phyloP scores from a whole-genome alignment of 2,113 vertebrate genomes.

The Fulica atra region DNA sequence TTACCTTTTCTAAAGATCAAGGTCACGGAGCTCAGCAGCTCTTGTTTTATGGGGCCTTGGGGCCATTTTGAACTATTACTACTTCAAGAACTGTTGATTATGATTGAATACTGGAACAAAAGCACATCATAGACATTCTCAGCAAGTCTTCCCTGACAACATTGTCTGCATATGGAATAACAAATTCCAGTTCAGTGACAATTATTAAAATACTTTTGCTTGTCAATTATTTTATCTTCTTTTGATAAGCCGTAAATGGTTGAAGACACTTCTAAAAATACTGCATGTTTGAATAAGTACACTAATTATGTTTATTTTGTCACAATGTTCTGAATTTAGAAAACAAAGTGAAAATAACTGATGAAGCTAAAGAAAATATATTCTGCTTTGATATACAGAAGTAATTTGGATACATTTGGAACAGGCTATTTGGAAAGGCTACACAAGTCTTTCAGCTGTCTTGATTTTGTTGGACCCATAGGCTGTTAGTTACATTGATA shows the following conservation, averaged over 20 bases:
- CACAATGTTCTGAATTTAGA: not conserved
- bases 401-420: not conserved
- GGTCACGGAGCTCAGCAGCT: constrained; percentile 52
- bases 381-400: not conserved
- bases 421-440: not conserved
- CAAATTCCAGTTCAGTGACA: not conserved
- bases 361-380: not conserved
- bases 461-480: not conserved
- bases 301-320: not conserved
- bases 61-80: constrained; percentile 60
- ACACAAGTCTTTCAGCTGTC: not conserved
- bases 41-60: constrained; percentile 62
- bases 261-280: not conserved
- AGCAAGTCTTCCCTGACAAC: constrained; percentile 18
- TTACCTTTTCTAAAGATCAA: constrained; percentile 73
- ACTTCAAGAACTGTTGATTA: constrained; percentile 49
- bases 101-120: constrained; percentile 51
- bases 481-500: not conserved
- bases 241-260: not conserved
- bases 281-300: not conserved
- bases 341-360: not conserved
- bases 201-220: not conserved
- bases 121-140: not conserved
- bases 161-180: not conserved
- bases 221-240: not conserved